A percentile compares a stretch with the other conserved stretches of the same genome.
phyloP scores from a whole-genome alignment of 1,140 invertebrate species.

The Chironomus tepperi region DNA sequence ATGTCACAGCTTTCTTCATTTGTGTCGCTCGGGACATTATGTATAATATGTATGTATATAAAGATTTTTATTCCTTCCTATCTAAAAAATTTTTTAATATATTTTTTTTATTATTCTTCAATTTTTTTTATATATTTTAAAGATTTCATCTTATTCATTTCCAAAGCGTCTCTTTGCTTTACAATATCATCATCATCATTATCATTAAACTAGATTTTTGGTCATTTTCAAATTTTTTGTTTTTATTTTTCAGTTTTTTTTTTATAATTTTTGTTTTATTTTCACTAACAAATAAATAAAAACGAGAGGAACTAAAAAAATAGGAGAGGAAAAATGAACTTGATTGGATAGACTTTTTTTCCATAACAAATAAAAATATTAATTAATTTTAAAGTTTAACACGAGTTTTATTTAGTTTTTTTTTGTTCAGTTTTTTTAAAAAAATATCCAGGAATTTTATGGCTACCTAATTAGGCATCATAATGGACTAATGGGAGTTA shows the following conservation, averaged over 20 bases:
- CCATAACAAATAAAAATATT: neutral
- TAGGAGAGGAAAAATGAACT: neutral
- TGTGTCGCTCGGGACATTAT: too few relatives aligned
- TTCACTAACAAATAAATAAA: neutral
- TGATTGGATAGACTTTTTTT: too few relatives aligned
- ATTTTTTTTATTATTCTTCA: too few relatives aligned
- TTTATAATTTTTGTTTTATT: too few relatives aligned
- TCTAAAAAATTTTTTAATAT: too few relatives aligned
- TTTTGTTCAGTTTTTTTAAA: neutral
- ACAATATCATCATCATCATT: neutral
- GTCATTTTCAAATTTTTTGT: neutral
- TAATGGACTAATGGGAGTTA: slow-evolving; percentile 3
- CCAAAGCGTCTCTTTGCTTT: neutral
- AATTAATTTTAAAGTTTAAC: slow-evolving; percentile 1
- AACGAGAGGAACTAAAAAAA: neutral
- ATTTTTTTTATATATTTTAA: neutral
- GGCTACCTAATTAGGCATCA: neutral
- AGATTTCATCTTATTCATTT: neutral
- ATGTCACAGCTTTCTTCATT: too few relatives aligned
- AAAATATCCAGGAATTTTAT: slow-evolving; percentile 22
- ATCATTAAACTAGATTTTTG: slow-evolving; percentile 13
- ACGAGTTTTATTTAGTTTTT: neutral
- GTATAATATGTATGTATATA: too few relatives aligned
- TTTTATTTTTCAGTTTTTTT: too few relatives aligned
- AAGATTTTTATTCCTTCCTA: too few relatives aligned